Percentiles rank a stretch among this genome's conserved stretches.
phyloP scores from a whole-genome alignment of 2,888 invertebrate genomes.

The Salpingus planirostris region DNA sequence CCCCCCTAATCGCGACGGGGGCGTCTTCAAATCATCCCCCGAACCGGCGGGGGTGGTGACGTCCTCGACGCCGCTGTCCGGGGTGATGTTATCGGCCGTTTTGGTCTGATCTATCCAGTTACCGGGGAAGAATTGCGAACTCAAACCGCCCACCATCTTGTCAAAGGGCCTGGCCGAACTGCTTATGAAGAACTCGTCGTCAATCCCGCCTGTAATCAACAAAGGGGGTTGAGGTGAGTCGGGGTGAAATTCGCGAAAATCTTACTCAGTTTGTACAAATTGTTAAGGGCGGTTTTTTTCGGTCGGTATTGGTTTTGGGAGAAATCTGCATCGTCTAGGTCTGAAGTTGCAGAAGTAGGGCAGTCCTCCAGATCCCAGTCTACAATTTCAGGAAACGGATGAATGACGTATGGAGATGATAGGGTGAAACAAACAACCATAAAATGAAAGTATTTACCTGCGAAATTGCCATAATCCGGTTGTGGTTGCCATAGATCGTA shows the following conservation, averaged over 20 bases:
- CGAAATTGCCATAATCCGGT: slow-evolving; percentile 33
- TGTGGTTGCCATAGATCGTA: slow-evolving; percentile 39
- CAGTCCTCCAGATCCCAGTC: slow-evolving; percentile 40
- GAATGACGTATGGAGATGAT: not conserved
- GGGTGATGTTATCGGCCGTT: slow-evolving; percentile 45
- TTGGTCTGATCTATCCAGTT: slow-evolving; percentile 31
- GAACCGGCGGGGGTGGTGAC: slow-evolving; percentile 44
- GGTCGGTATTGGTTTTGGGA: slow-evolving; percentile 19
- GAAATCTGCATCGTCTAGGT: slow-evolving; percentile 20
- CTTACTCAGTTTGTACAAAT: slow-evolving; percentile 28
- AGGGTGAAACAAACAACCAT: not conserved
- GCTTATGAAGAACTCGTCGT: slow-evolving; percentile 66
- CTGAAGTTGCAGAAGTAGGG: slow-evolving; percentile 25
- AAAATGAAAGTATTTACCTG: slow-evolving; percentile 37
- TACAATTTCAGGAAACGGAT: slow-evolving; percentile 19
- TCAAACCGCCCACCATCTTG: slow-evolving; percentile 45
- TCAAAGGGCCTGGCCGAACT: slow-evolving; percentile 67
- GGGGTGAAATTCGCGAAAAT: slow-evolving; percentile 3
- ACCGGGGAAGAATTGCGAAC: slow-evolving; percentile 67
- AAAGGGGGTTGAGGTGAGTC: not conserved
- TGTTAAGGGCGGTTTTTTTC: slow-evolving; percentile 21
- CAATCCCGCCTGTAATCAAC: slow-evolving; percentile 10
- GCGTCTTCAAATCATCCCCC: slow-evolving; percentile 1
- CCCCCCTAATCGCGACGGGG: not conserved
- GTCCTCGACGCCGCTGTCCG: slow-evolving; percentile 50